phyloP scores from a whole-genome alignment of 2,888 invertebrate species.

The Sarcophaga rosellei region DNA sequence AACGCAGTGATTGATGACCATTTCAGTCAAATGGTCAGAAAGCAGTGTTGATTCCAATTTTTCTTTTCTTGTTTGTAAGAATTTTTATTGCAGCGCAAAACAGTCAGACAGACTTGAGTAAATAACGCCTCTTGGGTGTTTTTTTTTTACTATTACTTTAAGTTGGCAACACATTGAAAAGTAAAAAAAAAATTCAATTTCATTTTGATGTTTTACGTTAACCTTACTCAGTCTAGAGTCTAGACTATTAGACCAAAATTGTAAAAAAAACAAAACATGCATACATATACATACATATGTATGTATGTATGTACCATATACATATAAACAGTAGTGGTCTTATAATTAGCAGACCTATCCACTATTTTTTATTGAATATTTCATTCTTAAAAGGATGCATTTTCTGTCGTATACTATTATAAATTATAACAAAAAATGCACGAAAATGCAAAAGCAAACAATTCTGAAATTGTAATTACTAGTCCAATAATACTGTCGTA shows the following conservation, averaged over 20 bases:
- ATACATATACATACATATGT: too few relatives aligned
- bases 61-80: not conserved
- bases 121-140: not conserved
- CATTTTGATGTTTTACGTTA: not conserved
- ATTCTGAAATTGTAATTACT: too few relatives aligned
- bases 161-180: not conserved
- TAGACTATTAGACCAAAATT: not conserved
- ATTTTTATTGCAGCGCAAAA: not conserved
- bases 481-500: too few relatives aligned
- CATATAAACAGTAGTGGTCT: too few relatives aligned
- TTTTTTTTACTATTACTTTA: not conserved
- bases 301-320: too few relatives aligned
- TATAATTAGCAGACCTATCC: too few relatives aligned
- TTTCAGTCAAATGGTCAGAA: slow-evolving; percentile 2
- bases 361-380: too few relatives aligned
- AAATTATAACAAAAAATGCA: too few relatives aligned
- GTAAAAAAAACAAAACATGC: not conserved
- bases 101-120: not conserved
- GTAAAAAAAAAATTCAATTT: not conserved
- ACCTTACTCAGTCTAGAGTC: not conserved
- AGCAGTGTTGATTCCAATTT: slow-evolving; percentile 14
- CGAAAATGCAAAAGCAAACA: too few relatives aligned
- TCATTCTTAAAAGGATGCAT: too few relatives aligned
- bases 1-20: slow-evolving; percentile 56
- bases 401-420: too few relatives aligned